Evolutionary conservation across 2,113 vertebrate species (phyloP), one percentile per base, ranked within the genome.

Genomic region (Pachycephala philippinensis): DNA sequence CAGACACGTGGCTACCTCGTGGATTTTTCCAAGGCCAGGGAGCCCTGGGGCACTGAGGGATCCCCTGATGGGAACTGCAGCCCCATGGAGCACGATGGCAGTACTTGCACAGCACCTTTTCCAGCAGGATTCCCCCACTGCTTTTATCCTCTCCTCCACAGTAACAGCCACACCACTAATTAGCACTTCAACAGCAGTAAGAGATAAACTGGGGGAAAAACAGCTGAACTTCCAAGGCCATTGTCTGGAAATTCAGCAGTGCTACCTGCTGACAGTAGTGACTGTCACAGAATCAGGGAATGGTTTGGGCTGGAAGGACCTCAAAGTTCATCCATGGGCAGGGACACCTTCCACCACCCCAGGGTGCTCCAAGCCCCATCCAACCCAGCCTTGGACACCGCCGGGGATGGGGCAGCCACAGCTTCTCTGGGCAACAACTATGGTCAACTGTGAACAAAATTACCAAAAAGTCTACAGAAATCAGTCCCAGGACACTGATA

Each of bases 11-110:
- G 80, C 50, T 8, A 37, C 35, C 49, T 47, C 3, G 0, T 9
- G 24, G 5, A 5, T 21, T 69, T 39, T 39, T 31, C 69, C 56
- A 86, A 30, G 39, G 33, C 24, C 72, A 66, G 40, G 0, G 19
- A 39, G 21, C 13, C 47, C 30, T 23, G 42, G 22, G 37, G 47
- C 71, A 42, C 24, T 3, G 45, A 66, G 4, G 12, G 39, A 86
- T 59, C 13, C 40, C 66, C 75, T n/a, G 6, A 56, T 22, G 37
- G 17, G 63, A 54, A 31, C 30, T 28, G 35, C 23, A 47, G 53
- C 27, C 79, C 79, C 28, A 2, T 1, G 3, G 26, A 15, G 10
- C 7, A 60, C 0, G 0, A 22, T 4, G 44, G 64, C 1, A 27
- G 22, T 2, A 53, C 26, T 1, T 11, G 14, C 44, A 64, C 69